These are phyloP conservation scores for Drosophila nigricruria DNA, from an alignment of 2,888 invertebrate genomes.

Conservation along the genomic window DNA sequence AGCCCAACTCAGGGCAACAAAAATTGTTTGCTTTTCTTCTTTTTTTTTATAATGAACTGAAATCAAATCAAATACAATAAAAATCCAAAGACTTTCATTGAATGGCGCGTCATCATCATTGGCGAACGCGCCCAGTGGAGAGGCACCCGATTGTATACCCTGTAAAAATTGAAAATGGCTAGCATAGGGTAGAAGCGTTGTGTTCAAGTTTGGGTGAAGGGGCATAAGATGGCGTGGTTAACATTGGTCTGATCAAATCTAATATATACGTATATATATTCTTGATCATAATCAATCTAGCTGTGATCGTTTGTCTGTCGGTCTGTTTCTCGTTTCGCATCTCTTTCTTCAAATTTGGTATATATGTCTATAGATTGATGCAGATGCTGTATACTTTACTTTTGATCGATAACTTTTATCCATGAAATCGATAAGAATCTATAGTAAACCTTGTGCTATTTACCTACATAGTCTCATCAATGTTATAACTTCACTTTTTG, in stretches of 20 bases:
- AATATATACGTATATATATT: background rate
- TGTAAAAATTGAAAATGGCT: background rate
- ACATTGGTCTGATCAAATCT: background rate
- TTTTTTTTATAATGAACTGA: slow-evolving; percentile 29
- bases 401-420: background rate
- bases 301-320: background rate
- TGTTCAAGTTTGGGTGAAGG: background rate
- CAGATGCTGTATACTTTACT: too few species aligned
- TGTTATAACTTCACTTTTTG: background rate
- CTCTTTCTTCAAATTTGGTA: too few species aligned
- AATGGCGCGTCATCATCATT: slow-evolving; percentile 58
- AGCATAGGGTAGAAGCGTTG: too few species aligned
- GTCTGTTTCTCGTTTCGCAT: too few species aligned
- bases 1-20: slow-evolving; percentile 59
- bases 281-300: background rate
- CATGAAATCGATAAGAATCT: background rate
- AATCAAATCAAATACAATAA: slow-evolving; percentile 46
- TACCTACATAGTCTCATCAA: background rate
- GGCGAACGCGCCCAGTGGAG: slow-evolving; percentile 46
- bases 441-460: background rate
- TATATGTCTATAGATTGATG: too few species aligned
- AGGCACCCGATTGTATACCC: background rate
- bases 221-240: background rate
- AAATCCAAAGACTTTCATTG: slow-evolving; percentile 58
- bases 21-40: slow-evolving; percentile 48